Percentiles rank a stretch among this genome's conserved stretches.
Conservation (phyloP, 2,797 vertebrate species). For the Novumbra hubbsi region DNA sequence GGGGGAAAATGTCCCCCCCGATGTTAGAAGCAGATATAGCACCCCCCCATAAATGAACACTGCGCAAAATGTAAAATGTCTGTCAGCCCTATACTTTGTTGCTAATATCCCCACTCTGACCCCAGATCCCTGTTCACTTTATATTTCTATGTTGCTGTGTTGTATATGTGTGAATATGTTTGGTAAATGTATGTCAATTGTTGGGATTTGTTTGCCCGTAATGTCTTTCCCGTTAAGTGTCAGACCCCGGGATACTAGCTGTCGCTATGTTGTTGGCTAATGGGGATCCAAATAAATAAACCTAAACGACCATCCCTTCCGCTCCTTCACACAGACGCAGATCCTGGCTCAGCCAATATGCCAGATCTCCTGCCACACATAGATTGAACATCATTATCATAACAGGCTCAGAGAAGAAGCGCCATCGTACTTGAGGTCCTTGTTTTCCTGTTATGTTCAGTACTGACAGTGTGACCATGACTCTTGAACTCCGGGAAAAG, state of each 20-base stretch:
- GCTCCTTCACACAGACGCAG: conserved; percentile 13
- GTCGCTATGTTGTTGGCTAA: too few species aligned
- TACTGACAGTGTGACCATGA: conserved; percentile 68
- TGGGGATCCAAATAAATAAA: too few species aligned
- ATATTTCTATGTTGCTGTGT: too few species aligned
- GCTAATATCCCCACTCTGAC: background rate
- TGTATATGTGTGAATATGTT: too few species aligned
- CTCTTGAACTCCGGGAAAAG: conserved; percentile 79
- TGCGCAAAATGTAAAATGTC: too few species aligned
- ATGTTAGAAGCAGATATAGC: too few species aligned
- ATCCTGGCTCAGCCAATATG: background rate
- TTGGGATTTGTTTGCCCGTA: too few species aligned
- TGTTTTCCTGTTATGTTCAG: conserved; percentile 82
- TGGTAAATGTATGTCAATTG: too few species aligned
- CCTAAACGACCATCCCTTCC: conserved; percentile 31
- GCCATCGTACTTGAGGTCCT: conserved; percentile 63
- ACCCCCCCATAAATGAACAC: too few species aligned
- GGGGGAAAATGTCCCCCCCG: too few species aligned
- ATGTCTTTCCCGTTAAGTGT: too few species aligned
- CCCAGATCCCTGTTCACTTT: background rate
- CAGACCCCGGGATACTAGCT: too few species aligned
- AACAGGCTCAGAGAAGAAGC: conserved; percentile 58
- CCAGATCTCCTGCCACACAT: background rate
- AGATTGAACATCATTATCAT: conserved; percentile 34
- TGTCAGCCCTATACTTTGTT: background rate